Evolutionary conservation across 2,888 invertebrate species (phyloP), one percentile per base, ranked within the genome.

Genomic region (Tethea ocularis): DNA sequence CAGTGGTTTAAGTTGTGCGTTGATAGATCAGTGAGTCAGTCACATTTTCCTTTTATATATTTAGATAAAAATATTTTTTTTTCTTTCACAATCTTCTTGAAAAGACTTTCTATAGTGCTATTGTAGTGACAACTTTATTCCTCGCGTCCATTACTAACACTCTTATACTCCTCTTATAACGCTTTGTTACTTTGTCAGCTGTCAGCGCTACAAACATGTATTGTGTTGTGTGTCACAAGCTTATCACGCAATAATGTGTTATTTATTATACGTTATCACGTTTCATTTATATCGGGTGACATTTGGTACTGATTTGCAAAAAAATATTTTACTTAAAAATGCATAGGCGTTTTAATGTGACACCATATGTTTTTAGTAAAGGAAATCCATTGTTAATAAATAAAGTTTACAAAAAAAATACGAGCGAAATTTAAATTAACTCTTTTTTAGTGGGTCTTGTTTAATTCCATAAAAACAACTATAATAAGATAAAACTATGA

Each of bases 211-310:
- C 46, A 65, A 72, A 71, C 64, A 68, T 54, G 62, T 58, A 71
- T 74, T 72, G 69, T 74, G 57, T 54, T 57, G 38, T 68, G 64
- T 57, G 38, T 68, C 63, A 66, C 63, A 46, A 46, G 5, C 20
- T 46, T 46, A 10, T 46, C 46, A 46, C 17, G 20, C 20, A 20
- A 20, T 46, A 46, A 20, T 46, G 46, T 46, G 20, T 46, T 46
- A n/a, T n/a, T 20, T 46, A 20, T 46, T 17, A 8, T 20, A 17
- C 26, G 61, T 58, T 33, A 61, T 74, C 63, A 41, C 22, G 52
- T 71, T 67, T 64, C 74, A 36, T 24, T 26, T 56, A 22, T 51
- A 51, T 46, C 17, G 46, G 46, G n/a, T 20, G 20, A 46, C 46
- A 46, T 46, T n/a, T n/a, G n/a, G 46, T 10, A 46, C 46, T 20